Conservation (phyloP, 2,113 vertebrate genomes). For the Ailuropoda melanoleuca region DNA sequence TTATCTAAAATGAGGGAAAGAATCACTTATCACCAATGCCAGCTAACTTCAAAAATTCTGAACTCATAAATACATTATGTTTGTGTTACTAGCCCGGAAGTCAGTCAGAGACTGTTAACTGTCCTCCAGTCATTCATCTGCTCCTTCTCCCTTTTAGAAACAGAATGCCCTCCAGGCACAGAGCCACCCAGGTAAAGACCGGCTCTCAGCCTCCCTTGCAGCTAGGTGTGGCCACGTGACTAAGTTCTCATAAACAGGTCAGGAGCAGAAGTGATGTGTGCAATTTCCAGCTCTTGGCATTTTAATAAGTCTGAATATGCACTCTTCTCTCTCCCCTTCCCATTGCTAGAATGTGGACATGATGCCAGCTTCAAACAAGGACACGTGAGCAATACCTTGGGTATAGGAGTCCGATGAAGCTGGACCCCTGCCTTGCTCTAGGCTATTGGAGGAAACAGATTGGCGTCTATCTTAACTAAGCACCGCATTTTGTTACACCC, state of each 20-base stretch:
- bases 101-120: background rate
- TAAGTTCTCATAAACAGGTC: background rate
- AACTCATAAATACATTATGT: conserved; percentile 31
- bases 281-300: background rate
- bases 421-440: background rate
- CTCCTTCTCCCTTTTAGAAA: conserved; percentile 12
- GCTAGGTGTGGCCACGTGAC: background rate
- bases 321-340: background rate
- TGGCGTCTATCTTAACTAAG: background rate
- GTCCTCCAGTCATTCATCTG: background rate
- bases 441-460: background rate
- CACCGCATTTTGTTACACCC: background rate
- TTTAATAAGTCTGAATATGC: background rate
- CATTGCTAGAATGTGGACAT: background rate
- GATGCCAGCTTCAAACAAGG: background rate
- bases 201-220: conserved; percentile 2
- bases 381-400: background rate
- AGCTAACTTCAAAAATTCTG: conserved; percentile 35
- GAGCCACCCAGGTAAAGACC: background rate
- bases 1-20: conserved; percentile 53
- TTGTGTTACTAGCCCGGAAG: conserved; percentile 37
- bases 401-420: background rate
- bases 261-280: background rate
- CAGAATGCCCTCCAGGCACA: background rate
- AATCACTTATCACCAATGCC: conserved; percentile 23